Percentiles rank a stretch among this genome's conserved stretches.
Conservation (phyloP, 1,140 invertebrate genomes). For the Argopecten irradians region DNA sequence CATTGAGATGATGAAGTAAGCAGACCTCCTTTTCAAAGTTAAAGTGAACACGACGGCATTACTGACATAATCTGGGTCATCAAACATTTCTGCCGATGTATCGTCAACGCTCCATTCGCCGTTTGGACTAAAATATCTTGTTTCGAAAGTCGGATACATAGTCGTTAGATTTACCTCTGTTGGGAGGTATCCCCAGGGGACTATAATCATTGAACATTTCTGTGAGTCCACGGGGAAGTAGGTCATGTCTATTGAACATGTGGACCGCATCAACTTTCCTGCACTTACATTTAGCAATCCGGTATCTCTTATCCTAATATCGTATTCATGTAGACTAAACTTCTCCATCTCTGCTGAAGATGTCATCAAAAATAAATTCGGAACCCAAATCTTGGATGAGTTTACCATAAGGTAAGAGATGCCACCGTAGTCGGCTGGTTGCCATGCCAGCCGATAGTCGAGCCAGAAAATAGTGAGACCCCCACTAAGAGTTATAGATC, state of each 20-base stretch:
- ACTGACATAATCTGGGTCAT: not conserved
- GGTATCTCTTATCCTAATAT: not conserved
- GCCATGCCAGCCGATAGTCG: constrained; percentile 31
- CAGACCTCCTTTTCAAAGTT: constrained; percentile 26
- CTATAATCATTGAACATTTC: not conserved
- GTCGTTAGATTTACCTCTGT: not conserved
- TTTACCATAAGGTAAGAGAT: not conserved
- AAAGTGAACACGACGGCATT: not conserved
- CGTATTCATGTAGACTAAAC: not conserved
- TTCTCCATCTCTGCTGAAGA: constrained; percentile 10
- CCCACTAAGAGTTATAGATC: not conserved
- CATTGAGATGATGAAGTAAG: constrained; percentile 54
- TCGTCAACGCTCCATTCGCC: not conserved
- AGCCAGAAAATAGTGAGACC: not conserved
- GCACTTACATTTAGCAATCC: not conserved
- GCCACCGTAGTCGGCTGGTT: constrained; percentile 27
- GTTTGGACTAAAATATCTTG: not conserved
- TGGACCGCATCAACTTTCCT: not conserved
- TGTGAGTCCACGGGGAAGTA: constrained; percentile 39
- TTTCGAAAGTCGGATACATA: not conserved
- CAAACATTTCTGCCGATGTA: not conserved
- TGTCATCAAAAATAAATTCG: not conserved
- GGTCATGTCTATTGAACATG: constrained; percentile 29
- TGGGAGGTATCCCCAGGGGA: not conserved
- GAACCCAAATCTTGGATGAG: constrained; percentile 25